phyloP scores from a whole-genome alignment of 2,888 invertebrate genomes.

The Amorpha juglandis region DNA sequence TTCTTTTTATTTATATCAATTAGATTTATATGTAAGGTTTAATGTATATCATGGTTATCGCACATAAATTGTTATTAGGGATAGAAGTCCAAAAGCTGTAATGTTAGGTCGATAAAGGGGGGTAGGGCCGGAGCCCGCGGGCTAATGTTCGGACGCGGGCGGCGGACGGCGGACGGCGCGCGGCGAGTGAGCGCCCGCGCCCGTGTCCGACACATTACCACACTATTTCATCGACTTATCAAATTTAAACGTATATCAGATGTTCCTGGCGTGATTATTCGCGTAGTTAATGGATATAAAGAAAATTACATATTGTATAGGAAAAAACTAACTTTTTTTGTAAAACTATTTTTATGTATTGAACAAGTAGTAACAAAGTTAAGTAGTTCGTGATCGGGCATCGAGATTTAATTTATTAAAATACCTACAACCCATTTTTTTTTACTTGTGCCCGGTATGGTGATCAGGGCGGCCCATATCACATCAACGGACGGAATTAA shows the following conservation, averaged over 20 bases:
- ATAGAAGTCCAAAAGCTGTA: conserved; percentile 19
- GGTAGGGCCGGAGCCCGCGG: conserved; percentile 40
- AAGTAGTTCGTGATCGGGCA: too few relatives aligned
- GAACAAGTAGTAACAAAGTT: too few relatives aligned
- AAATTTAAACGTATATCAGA: conserved; percentile 25
- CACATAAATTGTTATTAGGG: conserved; percentile 7
- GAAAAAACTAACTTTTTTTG: background rate
- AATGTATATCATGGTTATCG: background rate
- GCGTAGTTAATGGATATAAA: background rate
- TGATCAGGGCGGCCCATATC: too few relatives aligned
- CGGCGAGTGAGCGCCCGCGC: conserved; percentile 54
- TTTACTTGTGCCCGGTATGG: too few relatives aligned
- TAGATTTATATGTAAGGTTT: too few relatives aligned
- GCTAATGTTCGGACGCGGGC: conserved; percentile 44
- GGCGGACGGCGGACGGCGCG: background rate
- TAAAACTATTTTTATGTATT: too few relatives aligned
- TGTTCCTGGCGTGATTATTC: background rate
- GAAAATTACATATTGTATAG: background rate
- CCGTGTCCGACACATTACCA: conserved; percentile 73
- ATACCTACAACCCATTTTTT: too few relatives aligned
- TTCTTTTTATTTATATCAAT: too few relatives aligned
- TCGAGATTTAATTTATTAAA: too few relatives aligned
- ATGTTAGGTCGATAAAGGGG: conserved; percentile 31
- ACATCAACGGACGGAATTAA: too few relatives aligned
- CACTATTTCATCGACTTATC: conserved; percentile 70